Evolutionary conservation across 2,888 invertebrate genomes (phyloP), one percentile per base, ranked within the genome.

Genomic region (Drosophila neonasuta): DNA sequence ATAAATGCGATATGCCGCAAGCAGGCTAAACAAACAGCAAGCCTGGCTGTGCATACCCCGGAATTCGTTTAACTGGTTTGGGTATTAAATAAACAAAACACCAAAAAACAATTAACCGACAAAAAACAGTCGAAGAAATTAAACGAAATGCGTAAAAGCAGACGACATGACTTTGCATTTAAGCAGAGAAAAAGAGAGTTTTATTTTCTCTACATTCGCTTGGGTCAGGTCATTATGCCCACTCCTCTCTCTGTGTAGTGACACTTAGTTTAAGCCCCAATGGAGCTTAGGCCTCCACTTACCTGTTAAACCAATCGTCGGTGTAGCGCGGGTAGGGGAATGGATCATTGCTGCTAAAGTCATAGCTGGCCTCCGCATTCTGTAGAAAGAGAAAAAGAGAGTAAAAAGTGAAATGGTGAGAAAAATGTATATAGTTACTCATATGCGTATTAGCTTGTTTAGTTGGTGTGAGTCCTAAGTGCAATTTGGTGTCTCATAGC

Each of bases 231-330:
- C 15, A n/a, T 54, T 24, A 39, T 32, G 30, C 17, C 29, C 39
- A 6, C 24, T 32, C 44, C 17, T 30, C 24, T 30, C 24, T 24
- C 24, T 24, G 6, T 24, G n/a, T n/a, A 39, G 9, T 6, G 45
- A 36, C 17, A 70, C 45, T 56, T 34, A 58, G 41, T 9, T 32
- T 52, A 62, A 62, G 42, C 50, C 56, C 20, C 32, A 61, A 52
- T 68, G 39, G 13, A 17, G 60, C 48, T 24, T 57, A 63, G 41
- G 34, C 29, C 29, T 5, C 42, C 39, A 88, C 92, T 93, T 92
- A 98, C 97, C 99, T 99, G 93, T 99, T 99, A 91, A 99, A 99
- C 99, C 99, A 99, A 90, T 99, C 99, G 89, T 99, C 99, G 0
- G 99, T 99, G 91, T 99, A 99, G 79, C 99, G 93, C 2, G 99